Base-by-base conservation (phyloP, 2,888 invertebrate species). In the Lobophora halterata region DNA sequence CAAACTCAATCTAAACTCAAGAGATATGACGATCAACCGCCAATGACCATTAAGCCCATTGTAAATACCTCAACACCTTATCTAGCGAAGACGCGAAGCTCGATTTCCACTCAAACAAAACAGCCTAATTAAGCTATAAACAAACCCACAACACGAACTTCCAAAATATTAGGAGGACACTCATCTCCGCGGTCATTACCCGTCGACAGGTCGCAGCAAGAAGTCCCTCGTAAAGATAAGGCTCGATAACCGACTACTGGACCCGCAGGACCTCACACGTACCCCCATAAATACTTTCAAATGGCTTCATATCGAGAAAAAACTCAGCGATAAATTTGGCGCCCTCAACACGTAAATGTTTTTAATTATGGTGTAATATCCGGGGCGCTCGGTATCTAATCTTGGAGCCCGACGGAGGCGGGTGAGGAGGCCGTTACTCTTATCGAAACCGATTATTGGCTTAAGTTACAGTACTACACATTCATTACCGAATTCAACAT, bases 51-150 rank as follows among this genome's bases (percentile, higher is more conserved):
- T 80, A 74, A 77, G 71, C 68, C 63, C 76, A 79, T 82, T 80
- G 82, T 87, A 85, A 86, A 87, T 85, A 80, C 81, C 79, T 66
- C 81, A 65, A 82, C 86, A 83, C 82, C 75, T 82, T 85, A 85
- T 85, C 86, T 69, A 65, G 61, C 75, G n/a, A n/a, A 67, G 74
- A 70, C 75, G 77, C 71, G 71, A 69, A 66, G 64, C 65, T 64
- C 70, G 63, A 75, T 73, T 74, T 71, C 76, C 73, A 79, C 72
- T 81, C 73, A 79, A 76, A 83, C 85, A 83, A 82, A 85, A 86
- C 82, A 83, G 81, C 69, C 85, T 86, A 87, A 87, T 87, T 86
- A 87, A 87, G 85, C 85, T 75, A 87, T 87, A 86, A 86, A 86
- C 82, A 79, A 83, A 80, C 69, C 86, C 78, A 80, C 82, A 82